phyloP scores from a whole-genome alignment of 1,140 invertebrate species.

The Bombus waltoni region DNA sequence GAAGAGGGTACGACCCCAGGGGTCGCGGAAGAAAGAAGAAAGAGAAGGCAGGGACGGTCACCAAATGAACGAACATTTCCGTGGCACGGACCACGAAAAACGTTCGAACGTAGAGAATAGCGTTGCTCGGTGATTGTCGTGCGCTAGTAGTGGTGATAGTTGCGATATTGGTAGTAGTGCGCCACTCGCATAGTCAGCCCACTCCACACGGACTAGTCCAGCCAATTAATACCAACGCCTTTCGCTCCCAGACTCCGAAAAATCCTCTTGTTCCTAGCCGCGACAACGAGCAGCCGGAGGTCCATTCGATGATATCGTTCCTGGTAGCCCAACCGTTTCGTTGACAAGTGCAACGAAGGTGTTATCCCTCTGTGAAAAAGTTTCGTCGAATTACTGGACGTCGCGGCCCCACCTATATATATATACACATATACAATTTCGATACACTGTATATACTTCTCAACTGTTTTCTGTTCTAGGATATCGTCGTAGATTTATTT shows the following conservation, averaged over 20 bases:
- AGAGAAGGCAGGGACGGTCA: conserved; percentile 53
- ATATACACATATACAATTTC: background rate
- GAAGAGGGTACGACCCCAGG: conserved; percentile 53
- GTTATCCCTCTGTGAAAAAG: conserved; percentile 50
- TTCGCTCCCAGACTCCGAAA: conserved; percentile 59
- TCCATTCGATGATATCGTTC: conserved; percentile 53
- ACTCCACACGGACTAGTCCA: conserved; percentile 68
- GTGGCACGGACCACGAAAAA: conserved; percentile 75
- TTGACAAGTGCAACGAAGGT: conserved; percentile 53
- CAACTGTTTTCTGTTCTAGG: conserved; percentile 3
- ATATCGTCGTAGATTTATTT: background rate
- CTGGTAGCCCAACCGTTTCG: conserved; percentile 55
- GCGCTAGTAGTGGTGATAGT: background rate
- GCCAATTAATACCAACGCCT: conserved; percentile 78
- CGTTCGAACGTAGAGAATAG: conserved; percentile 44
- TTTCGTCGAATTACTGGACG: conserved; percentile 42
- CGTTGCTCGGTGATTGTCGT: conserved; percentile 10
- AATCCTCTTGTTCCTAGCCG: conserved; percentile 54
- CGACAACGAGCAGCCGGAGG: conserved; percentile 47
- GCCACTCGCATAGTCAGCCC: conserved; percentile 15
- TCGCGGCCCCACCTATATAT: background rate
- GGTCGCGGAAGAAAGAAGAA: conserved; percentile 48
- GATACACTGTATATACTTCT: background rate
- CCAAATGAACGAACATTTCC: conserved; percentile 64
- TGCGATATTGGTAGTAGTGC: conserved; percentile 23